These are phyloP conservation scores for Urosaurus nigricauda DNA, from an alignment of 2,797 vertebrate species.

Conservation along the genomic window DNA sequence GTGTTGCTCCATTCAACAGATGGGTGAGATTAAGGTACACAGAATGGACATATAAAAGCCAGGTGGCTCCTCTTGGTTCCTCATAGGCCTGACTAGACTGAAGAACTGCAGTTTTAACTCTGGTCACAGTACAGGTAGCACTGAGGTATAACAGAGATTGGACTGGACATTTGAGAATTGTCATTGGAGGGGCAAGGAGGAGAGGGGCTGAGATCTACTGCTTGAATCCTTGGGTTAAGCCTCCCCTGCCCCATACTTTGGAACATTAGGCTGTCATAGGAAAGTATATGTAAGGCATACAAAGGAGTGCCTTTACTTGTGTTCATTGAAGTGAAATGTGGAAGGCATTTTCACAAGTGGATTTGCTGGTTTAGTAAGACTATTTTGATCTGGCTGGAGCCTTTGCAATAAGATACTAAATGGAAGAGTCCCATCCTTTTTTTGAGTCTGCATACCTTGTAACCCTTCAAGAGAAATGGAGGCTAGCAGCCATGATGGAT, in stretches of 20 bases:
- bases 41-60: background rate
- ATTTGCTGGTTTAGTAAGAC: too few relatives aligned
- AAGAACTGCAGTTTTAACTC: background rate
- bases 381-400: too few relatives aligned
- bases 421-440: too few relatives aligned
- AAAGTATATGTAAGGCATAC: too few relatives aligned
- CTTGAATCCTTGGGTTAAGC: background rate
- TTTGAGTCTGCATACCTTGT: too few relatives aligned
- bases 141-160: background rate
- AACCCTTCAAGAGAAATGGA: too few relatives aligned
- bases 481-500: too few relatives aligned
- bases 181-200: background rate
- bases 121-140: background rate
- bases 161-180: background rate
- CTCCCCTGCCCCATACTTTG: too few relatives aligned
- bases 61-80: background rate
- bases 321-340: too few relatives aligned
- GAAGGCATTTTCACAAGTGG: too few relatives aligned
- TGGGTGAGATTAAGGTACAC: background rate
- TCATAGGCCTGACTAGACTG: background rate
- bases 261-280: background rate
- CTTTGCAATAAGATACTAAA: too few relatives aligned
- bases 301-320: too few relatives aligned
- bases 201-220: background rate
- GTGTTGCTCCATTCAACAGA: background rate